Conservation (phyloP, 2,888 invertebrate species). For the Siphonodentalium dalli region DNA sequence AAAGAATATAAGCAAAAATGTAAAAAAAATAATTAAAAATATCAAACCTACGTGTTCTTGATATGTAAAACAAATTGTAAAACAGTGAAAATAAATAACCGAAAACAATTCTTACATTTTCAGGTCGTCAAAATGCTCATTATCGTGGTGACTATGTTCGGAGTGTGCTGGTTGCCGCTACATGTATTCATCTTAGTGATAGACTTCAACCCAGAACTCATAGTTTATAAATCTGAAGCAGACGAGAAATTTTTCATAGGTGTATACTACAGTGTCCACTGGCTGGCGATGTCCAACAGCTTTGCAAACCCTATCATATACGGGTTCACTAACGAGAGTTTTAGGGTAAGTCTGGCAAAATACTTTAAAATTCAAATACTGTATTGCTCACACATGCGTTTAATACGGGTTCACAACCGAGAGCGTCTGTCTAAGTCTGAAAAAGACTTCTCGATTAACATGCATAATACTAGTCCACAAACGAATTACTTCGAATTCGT, state of each 20-base stretch:
- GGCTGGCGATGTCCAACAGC: constrained; percentile 64
- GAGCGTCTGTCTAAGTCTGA: no score
- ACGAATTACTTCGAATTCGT: no score
- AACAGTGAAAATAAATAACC: no score
- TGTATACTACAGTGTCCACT: constrained; percentile 54
- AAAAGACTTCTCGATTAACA: no score
- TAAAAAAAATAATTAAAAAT: no score
- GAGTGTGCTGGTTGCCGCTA: constrained; percentile 62
- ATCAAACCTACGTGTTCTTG: no score
- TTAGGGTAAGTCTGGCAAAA: constrained; percentile 62
- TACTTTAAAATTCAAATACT: no score
- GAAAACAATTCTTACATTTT: constrained; percentile 27
- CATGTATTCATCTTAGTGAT: constrained; percentile 56
- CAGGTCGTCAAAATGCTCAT: constrained; percentile 64
- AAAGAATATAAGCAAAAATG: no score
- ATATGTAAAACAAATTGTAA: no score
- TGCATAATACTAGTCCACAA: no score
- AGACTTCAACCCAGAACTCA: constrained; percentile 45
- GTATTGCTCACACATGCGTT: no score
- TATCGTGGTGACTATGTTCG: constrained; percentile 58
- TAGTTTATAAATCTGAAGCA: constrained; percentile 15
- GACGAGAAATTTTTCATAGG: constrained; percentile 34
- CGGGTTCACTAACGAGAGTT: constrained; percentile 63
- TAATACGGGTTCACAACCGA: no score
- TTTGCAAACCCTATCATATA: constrained; percentile 63